Percentiles rank a stretch among this genome's conserved stretches.
phyloP scores from a whole-genome alignment of 64 coral and sea anemone genomes.

The Porites lutea region DNA sequence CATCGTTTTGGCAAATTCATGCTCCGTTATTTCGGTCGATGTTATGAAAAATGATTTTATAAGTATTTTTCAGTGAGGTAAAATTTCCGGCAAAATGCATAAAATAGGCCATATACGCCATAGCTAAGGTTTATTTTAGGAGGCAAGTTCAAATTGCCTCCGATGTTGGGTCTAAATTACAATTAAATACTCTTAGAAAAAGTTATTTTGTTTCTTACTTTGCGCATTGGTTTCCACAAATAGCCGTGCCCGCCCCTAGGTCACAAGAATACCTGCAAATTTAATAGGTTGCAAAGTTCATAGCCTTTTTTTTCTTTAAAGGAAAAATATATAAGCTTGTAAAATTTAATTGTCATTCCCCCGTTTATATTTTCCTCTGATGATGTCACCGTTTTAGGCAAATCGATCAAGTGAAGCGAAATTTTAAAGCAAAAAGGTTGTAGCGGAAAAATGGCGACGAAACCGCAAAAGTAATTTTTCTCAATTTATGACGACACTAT shows the following conservation, averaged over 20 bases:
- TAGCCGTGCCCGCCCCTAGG: constrained; percentile 17
- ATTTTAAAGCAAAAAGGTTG: background rate
- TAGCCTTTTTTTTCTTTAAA: background rate
- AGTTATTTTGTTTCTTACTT: constrained; percentile 44
- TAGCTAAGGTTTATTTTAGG: background rate
- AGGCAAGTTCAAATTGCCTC: background rate
- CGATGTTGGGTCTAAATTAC: background rate
- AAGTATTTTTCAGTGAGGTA: background rate
- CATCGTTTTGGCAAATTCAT: background rate
- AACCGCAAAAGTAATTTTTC: constrained; percentile 32
- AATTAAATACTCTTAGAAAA: background rate
- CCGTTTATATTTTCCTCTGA: background rate
- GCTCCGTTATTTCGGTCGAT: background rate
- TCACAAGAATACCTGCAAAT: constrained; percentile 30
- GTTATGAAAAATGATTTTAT: background rate
- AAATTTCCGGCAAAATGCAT: background rate
- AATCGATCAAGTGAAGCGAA: background rate
- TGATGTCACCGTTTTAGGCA: background rate
- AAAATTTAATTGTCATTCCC: background rate
- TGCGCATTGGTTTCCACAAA: background rate
- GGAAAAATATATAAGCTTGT: background rate
- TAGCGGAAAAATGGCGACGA: background rate
- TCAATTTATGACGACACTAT: background rate
- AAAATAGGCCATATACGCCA: background rate
- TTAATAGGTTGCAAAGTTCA: constrained; percentile 12